Evolutionary conservation across 2,888 invertebrate species (phyloP), one percentile per base, ranked within the genome.

Genomic region (Eristalis intricaria): DNA sequence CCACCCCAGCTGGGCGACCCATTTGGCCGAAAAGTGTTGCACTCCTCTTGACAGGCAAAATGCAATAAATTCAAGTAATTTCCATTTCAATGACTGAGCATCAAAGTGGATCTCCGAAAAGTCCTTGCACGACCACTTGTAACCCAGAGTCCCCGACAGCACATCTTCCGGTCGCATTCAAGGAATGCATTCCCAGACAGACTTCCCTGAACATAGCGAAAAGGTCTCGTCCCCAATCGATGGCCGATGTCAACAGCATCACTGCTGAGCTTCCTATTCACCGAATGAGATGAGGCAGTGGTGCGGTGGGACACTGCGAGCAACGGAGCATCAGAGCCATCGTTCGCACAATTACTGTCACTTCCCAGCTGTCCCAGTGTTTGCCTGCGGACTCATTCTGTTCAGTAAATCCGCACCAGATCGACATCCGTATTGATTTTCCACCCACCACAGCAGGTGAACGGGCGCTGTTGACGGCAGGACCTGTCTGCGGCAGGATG

Each of bases 401-500:
- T 38, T 35, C 35, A 61, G 26, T 61, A 26, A 60, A 61, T 35
- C 32, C 23, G 23, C 50, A n/a, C 15, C 43, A 11, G 65, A 65
- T 65, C 40, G 75, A 58, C 29, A 38, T 50, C 4, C 35, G 8
- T 43, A 76, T 68, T 68, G 76, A 76, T 76, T 76, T 68, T 43
- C 1, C n/a, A 11, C n/a, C 58, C n/a, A 58, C 50, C 15, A 5
- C 1, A 2, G 40, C 2, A 0, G 29, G 10, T 32, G 69, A 26
- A 2, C n/a, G 29, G 4, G 35, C 1, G n/a, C 8, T 29, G 29
- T 15, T 63, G 26, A 29, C 5, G 66, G 11, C 29, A 23, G 11
- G 29, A n/a, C 19, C 29, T 58, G 40, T 60, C 56, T 35, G 23
- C 4, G 38, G 56, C 65, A 75, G 58, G 35, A 38, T 4, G 38